Evolutionary conservation across 1,140 invertebrate genomes (phyloP), one percentile per base, ranked within the genome.

Genomic region (Eubasilissa regina): DNA sequence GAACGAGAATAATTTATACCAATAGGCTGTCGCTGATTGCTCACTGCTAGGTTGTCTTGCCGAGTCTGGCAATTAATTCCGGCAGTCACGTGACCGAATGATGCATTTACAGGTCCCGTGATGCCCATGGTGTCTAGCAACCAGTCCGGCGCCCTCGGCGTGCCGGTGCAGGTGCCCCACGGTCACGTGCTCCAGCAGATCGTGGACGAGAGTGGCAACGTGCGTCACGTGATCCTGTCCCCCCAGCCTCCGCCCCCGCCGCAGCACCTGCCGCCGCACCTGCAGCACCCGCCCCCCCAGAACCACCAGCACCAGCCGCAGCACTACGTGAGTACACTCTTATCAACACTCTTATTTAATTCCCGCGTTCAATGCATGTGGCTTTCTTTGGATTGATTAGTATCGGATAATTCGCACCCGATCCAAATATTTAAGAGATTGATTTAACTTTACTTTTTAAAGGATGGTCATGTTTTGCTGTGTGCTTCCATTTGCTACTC

Each of bases 161-260:
- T 97, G 91, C 95, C 95, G 70, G 95, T 97, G 85, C 94, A 96
- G 88, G 95, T 97, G 80, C 96, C 96, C 43, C 95, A 94, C 51
- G 96, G 96, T 85, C 96, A 94, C 90, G 92, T 97, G 87, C 93
- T 97, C 81, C 95, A 96, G 86, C 96, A 96, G 86, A 95, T 97
- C 83, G 92, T 97, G 81, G 96, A 97, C 87, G 96, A 97, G 87
- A 94, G 92, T 86, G 95, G 95, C 73, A 94, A 94, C 75, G 90
- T 97, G 82, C 91, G 95, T 51, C 96, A 97, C 87, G 95, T 97
- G 83, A 94, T 97, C 83, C 90, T 97, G 75, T 94, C 94, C 11
- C 92, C 94, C 35, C 93, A 94, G 85, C 91, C 91, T 72, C 85
- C 88, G 74, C 89, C 91, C 68, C 89, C 89, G 10, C 91, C 91